A percentile compares a stretch with the other conserved stretches of the same genome.
These are phyloP conservation scores for Caenorhabditis afra DNA, from an alignment of 2,888 invertebrate genomes.

Conservation along the genomic window DNA sequence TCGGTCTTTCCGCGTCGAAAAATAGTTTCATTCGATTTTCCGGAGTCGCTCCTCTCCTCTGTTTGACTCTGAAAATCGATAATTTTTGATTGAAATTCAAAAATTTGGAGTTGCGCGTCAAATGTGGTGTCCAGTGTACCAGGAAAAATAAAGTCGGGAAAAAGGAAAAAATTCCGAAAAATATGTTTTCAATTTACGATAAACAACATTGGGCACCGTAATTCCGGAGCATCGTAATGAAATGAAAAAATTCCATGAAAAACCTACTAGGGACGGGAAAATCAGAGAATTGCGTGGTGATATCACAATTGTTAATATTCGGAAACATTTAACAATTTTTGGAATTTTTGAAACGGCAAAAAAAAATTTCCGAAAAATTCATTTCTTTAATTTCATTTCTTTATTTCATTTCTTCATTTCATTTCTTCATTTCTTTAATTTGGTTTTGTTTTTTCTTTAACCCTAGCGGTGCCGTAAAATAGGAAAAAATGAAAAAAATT, in stretches of 20 bases:
- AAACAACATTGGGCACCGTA: too few species aligned
- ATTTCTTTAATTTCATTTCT: not conserved
- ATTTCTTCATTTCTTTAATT: too few species aligned
- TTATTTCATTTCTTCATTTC: not conserved
- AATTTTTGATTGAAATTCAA: not conserved
- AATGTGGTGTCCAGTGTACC: too few species aligned
- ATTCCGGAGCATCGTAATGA: too few species aligned
- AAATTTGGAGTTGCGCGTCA: too few species aligned
- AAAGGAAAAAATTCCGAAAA: not conserved
- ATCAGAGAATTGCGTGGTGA: too few species aligned
- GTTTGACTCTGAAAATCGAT: constrained; percentile 15
- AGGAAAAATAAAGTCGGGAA: not conserved
- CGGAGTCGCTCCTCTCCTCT: constrained; percentile 3
- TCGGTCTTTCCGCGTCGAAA: constrained; percentile 43
- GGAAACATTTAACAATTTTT: too few species aligned
- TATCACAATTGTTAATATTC: too few species aligned
- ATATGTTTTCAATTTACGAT: too few species aligned
- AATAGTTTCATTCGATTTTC: constrained; percentile 45
- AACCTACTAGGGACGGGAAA: not conserved
- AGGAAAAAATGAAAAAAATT: too few species aligned
- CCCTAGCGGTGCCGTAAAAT: too few species aligned
- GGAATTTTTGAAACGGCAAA: not conserved
- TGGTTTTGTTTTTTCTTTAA: too few species aligned
- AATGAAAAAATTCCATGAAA: not conserved
- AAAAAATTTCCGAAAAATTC: not conserved